Base-by-base conservation (phyloP, 2,888 invertebrate species). In the Drosophila pullipes region DNA sequence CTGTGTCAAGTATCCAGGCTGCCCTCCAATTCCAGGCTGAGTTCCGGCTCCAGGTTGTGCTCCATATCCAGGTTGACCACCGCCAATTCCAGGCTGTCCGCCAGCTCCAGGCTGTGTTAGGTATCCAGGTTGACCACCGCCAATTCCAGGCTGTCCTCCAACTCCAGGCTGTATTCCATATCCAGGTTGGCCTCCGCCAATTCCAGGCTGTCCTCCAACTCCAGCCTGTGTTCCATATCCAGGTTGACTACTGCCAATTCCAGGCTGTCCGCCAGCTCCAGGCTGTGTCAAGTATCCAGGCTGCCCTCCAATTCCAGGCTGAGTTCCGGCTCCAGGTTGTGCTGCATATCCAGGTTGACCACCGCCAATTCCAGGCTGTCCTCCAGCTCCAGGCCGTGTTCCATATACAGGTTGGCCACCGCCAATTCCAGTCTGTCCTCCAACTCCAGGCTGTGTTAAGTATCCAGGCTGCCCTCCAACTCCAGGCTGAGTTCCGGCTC, bases 391-490 rank as follows among this genome's bases (percentile, higher is more conserved):
- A 4, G 28, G 25, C 22, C 62, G 65, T 7, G n/a, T 53, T 37
- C 61, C 64, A 2, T 39, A 44, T 4, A 67, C 72, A 3, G 65
- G 37, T 28, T 70, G 72, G 9, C 22, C n/a, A 16, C 53, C 5
- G 1, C 18, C n/a, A 11, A 52, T 11, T 3, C 69, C 73, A n/a
- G 76, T 64, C 31, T 75, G 80, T 1, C 66, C 76, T 25, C 58
- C 59, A 37, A n/a, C 16, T 35, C 73, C 73, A 13, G 55, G 39
- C 5, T 70, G 41, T 18, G 18, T 28, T n/a, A 53, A 65, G 0
- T 52, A 76, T 22, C 78, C 81, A 0, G 68, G 62, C 4, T 68
- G 72, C 0, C 76, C 75, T 25, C 28, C 47, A 0, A 60, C 16
- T 41, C 75, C 75, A 22, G 18, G 39, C 18, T 18, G 71, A n/a